phyloP scores from a whole-genome alignment of 2,888 invertebrate species.

The Synanthedon andrenaeformis region DNA sequence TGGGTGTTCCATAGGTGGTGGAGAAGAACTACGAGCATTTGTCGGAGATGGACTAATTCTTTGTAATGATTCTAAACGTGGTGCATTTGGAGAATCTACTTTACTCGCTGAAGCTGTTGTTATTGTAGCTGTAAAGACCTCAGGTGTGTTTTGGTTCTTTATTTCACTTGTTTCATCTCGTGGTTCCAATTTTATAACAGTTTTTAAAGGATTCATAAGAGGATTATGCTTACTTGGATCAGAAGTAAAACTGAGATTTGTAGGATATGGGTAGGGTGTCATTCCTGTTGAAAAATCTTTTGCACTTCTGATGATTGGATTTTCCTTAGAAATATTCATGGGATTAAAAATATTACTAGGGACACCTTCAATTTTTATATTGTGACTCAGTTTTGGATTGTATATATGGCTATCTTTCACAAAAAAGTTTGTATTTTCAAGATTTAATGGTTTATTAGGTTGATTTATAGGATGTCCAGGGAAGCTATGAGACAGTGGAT shows the following conservation, averaged over 20 bases:
- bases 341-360: conserved; percentile 55
- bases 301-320: conserved; percentile 51
- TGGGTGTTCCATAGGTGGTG: conserved; percentile 57
- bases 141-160: conserved; percentile 59
- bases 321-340: conserved; percentile 55
- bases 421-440: conserved; percentile 61
- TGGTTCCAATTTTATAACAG: conserved; percentile 64
- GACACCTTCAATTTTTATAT: conserved; percentile 58
- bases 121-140: conserved; percentile 64
- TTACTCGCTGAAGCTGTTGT: conserved; percentile 48
- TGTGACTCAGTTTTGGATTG: conserved; percentile 53
- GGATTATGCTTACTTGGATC: conserved; percentile 57
- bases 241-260: conserved; percentile 47
- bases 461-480: conserved; percentile 45
- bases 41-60: conserved; percentile 60
- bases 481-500: conserved; percentile 58
- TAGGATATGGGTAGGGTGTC: conserved; percentile 50
- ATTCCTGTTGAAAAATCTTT: conserved; percentile 53
- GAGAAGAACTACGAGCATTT: conserved; percentile 46
- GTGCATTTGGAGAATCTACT: conserved; percentile 55
- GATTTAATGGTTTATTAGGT: conserved; percentile 52
- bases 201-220: conserved; percentile 58
- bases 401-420: conserved; percentile 60
- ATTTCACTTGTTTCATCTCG: conserved; percentile 59
- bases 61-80: conserved; percentile 51